These are phyloP conservation scores for Oopsacas minuta DNA, from an alignment of 37 sponge, comb jelly and placozoan species.

Conservation along the genomic window DNA sequence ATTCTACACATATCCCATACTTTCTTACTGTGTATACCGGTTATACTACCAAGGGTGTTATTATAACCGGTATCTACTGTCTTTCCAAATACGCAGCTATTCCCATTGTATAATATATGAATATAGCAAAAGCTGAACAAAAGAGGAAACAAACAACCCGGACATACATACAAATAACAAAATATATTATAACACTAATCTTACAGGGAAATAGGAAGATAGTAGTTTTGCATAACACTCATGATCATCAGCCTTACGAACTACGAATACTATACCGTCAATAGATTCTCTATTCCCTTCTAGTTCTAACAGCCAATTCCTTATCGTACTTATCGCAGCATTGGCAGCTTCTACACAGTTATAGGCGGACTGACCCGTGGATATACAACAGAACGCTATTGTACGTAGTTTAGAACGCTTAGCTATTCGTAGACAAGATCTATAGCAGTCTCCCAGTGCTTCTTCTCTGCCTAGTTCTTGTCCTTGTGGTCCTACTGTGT, in stretches of 20 bases:
- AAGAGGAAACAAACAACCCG: no score
- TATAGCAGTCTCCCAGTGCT: slow-evolving; percentile 35
- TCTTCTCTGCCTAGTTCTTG: slow-evolving; percentile 22
- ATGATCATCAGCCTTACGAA: slow-evolving; percentile 31
- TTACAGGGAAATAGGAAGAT: slow-evolving; percentile 40
- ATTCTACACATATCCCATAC: no score
- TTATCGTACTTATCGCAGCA: slow-evolving; percentile 28
- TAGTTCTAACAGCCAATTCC: slow-evolving; percentile 25
- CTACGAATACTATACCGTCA: slow-evolving; percentile 41
- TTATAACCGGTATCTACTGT: no score
- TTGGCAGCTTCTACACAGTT: slow-evolving; percentile 42
- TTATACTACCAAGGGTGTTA: no score
- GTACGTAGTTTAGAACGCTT: slow-evolving; percentile 28
- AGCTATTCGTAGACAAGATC: slow-evolving; percentile 23
- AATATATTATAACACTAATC: no score
- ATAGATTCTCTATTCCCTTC: slow-evolving; percentile 20
- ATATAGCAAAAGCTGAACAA: no score
- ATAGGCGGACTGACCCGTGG: slow-evolving; percentile 45
- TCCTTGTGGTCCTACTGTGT: slow-evolving; percentile 58
- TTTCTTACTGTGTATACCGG: no score
- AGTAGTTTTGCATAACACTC: slow-evolving; percentile 36
- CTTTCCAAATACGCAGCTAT: no score
- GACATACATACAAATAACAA: no score
- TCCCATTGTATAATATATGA: no score
- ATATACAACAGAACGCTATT: slow-evolving; percentile 50